Evolutionary conservation across 2,797 vertebrate genomes (phyloP).

Genomic region (Sciurus vulgaris): DNA sequence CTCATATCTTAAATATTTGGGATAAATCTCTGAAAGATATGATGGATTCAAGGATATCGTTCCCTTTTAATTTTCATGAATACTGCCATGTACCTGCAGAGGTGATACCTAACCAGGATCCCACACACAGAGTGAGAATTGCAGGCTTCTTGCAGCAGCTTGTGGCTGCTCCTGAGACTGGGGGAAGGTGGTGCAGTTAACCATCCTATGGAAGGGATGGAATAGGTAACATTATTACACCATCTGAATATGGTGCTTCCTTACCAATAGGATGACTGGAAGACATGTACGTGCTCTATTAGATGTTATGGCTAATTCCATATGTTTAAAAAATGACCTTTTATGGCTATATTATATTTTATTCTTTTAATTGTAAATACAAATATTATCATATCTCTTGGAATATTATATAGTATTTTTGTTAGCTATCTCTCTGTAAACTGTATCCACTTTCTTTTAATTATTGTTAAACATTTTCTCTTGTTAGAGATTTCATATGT

Average conservation of each 20-base stretch:
- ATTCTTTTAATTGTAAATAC: not conserved
- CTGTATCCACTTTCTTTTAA: not conserved
- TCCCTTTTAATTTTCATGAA: not conserved
- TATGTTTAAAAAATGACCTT: not conserved
- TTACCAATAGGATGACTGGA: not conserved
- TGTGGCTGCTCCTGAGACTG: not conserved
- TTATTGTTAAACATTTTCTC: not conserved
- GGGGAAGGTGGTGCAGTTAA: not conserved
- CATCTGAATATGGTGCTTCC: not conserved
- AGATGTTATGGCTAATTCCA: not conserved
- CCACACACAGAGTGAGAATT: not conserved
- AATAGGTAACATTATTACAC: not conserved
- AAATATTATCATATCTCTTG: not conserved
- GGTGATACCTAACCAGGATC: not conserved
- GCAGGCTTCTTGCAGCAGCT: not conserved
- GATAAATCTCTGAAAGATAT: not conserved
- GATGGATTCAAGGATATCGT: too few species aligned
- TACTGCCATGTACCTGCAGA: not conserved
- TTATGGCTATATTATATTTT: not conserved
- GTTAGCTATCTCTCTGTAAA: not conserved
- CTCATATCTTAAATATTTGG: not conserved
- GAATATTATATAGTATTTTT: not conserved
- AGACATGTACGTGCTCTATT: not conserved
- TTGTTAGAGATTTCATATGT: not conserved
- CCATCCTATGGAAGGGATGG: too few species aligned